Base-by-base conservation (phyloP, 1,140 invertebrate genomes). In the Rhagoletis pomonella region DNA sequence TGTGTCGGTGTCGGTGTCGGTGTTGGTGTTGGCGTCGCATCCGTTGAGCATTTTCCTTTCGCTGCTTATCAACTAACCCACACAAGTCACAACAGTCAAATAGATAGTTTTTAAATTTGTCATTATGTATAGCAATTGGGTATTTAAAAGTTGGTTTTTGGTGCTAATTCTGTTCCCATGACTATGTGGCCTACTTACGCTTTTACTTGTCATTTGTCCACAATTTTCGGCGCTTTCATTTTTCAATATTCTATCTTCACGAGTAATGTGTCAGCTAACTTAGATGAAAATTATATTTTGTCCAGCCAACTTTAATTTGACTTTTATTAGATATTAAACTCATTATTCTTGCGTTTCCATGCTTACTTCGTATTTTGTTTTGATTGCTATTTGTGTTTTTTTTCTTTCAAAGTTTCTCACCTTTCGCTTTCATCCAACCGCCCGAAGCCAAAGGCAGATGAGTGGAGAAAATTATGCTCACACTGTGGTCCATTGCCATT, bases 401-500 rank as follows among this genome's bases (percentile, higher is more conserved):
- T 44, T 73, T 14, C n/a, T 47, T 73, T 29, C 67, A 5, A 17
- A 14, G 39, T 12, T 44, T 73, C 39, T n/a, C 67, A 73, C 67
- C 67, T 73, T 73, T 73, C 67, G 67, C 67, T 73, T 73, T 73
- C 67, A 73, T 44, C 14, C 42, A 47, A 17, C 67, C 44, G 67
- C 67, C 39, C 3, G 42, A 73, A 73, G 42, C 6, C 39, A 73
- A 14, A 44, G 4, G 4, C 17, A 47, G 0, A 47, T 17, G 6
- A 42, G 12, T 14, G 44, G 12, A 62, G 4, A 12, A 62, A 62
- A 62, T 17, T 4, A 17, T 47, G 42, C 67, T 73, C 14, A 44
- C n/a, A 14, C 29, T 67, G 64, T 67, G 64, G 64, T 67, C 64
- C 64, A 67, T 39, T 67, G 64, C 39, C 64, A 42, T 67, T 67